Evolutionary conservation across 2,888 invertebrate genomes (phyloP), one percentile per base, ranked within the genome.

Genomic region (Drosophila monieri): DNA sequence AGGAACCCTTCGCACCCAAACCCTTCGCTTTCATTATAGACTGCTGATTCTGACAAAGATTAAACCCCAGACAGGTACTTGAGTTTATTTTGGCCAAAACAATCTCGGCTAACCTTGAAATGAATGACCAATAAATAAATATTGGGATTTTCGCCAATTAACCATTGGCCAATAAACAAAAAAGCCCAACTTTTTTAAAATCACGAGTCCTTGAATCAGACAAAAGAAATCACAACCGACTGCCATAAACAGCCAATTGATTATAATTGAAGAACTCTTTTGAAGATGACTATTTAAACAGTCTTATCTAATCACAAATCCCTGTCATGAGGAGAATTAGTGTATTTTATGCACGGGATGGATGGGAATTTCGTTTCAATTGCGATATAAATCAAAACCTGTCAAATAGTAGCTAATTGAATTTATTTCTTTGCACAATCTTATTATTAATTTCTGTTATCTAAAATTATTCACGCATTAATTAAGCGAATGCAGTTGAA

Each of bases 401-500:
- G 55, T 56, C 56, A 44, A 39, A 41, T 35, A 21, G 18, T 43
- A 10, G 67, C 39, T 43, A 39, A 51, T 43, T 69, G 54, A 37
- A 57, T 69, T 58, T 32, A 32, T 64, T 51, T 49, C 52, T 58
- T 62, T 56, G 1, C 44, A 41, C 61, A 73, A 61, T 54, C 43
- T 43, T 62, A 44, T 39, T 52, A 52, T 41, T 57, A 48, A 61
- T 59, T 73, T 54, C 67, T 59, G 41, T 70, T 85, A 79, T 74
- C 83, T 72, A 60, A 58, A 67, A 53, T 56, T 46, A 76, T 73
- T 74, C 79, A 46, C 43, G 74, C 55, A 79, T 85, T 54, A 66
- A 85, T 85, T 85, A 77, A 41, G 5, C 12, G 18, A 15, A 21
- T 12, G 23, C 48, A 30, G 12, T 21, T 23, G 23, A 56, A 57